Base-by-base conservation (phyloP, 2,113 vertebrate genomes). In the Romanogobio albipinnatus region DNA sequence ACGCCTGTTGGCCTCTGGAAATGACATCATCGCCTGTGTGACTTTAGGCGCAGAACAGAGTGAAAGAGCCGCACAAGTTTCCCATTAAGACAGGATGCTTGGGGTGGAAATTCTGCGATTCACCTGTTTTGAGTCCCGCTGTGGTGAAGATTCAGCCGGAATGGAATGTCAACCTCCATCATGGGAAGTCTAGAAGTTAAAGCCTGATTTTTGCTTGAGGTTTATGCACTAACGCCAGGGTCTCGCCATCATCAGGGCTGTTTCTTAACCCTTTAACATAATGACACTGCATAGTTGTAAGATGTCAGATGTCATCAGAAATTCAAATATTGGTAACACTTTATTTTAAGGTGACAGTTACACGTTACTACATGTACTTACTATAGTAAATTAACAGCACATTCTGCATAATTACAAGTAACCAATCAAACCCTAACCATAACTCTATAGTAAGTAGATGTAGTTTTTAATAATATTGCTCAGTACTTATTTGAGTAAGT, bases 41-140 rank as follows among this genome's bases (percentile, higher is more conserved):
- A 77, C 49, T 29, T 76, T 3, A 58, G 58, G 17, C 17, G 53
- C 53, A 8, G 17, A 56, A 56, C 17, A 56, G 3, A 36, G 24
- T 62, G 33, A 26, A 75, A 53, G 26, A 53, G 33, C 39, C 17
- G 81, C 66, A 62, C 43, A 51, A 62, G 56, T 56, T 81, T 81
- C 22, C 22, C 26, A 53, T 85, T 86, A 77, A 36, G n/a, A 19
- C 81, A 64, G n/a, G 11, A 58, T 36, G 58, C 74, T 36, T 71
- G 39, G 43, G 36, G 59, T 68, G 39, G 77, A 68, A 56, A 78
- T 47, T 49, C 47, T 3, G 47, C 47, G 49, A 51, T 51, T 78
- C 56, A 68, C 64, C 76, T 85, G 39, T 36, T 49, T 66, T 68
- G 64, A 79, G 15, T 73, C 49, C 39, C 11, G 39, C 36, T 83